Base-by-base conservation (phyloP, 2,888 invertebrate genomes). In the Heliconius hortense region DNA sequence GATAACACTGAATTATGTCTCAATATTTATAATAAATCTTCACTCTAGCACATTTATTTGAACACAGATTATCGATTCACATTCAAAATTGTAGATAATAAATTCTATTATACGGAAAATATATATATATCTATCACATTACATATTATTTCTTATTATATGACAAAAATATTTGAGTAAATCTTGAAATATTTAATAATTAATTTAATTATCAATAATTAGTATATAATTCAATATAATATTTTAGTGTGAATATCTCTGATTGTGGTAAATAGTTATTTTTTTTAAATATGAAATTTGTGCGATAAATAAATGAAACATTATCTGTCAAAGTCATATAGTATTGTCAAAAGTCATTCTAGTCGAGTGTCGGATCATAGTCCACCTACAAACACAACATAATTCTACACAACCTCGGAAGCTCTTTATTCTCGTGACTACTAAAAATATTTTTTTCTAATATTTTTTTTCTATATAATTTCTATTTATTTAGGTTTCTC, bases 361-460 rank as follows among this genome's bases (percentile, higher is more conserved):
- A 56, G 87, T 89, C 84, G 83, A 84, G 84, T 84, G 82, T 81
- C 75, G 75, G 76, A 78, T 75, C 77, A 74, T 73, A 85, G 86
- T 87, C 87, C 86, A 84, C 77, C 81, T 82, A 80, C 84, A 83
- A 85, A 86, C 86, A 84, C 82, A 86, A 87, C 83, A 86, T 82
- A 84, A 85, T 83, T 84, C 88, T 88, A 90, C 92, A 92, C 92
- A 92, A 91, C 92, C 91, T 87, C 86, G 86, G 89, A 92, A 92
- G 92, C 92, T 93, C 92, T 82, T 85, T 82, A 78, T 82, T 81
- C 80, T 80, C 74, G 77, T 79, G 79, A 71, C 71, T 76, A 74
- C 70, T 66, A 62, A 77, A 75, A 75, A 72, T 56, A 71, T 75
- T 68, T 72, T 48, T 72, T 67, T 69, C 67, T 75, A 77, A 74